phyloP scores from a whole-genome alignment of 2,113 vertebrate genomes.

The Meles meles region DNA sequence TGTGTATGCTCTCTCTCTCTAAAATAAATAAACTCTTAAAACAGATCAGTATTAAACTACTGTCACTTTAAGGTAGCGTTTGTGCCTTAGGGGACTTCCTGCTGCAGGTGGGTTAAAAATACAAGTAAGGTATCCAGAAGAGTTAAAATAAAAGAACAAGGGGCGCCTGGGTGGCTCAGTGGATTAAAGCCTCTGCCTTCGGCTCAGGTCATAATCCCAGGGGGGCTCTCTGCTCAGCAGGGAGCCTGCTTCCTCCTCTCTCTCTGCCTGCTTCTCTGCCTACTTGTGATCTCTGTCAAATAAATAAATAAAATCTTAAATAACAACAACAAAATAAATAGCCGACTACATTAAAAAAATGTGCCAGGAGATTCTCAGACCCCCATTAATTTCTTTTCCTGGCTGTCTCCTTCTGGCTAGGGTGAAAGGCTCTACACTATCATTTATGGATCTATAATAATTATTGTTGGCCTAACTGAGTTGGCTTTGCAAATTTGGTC shows the following conservation, averaged over 20 bases:
- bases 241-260: too few relatives aligned
- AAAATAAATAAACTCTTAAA: not conserved
- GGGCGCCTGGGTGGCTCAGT: too few relatives aligned
- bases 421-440: not conserved
- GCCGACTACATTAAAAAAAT: constrained; percentile 2
- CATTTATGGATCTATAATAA: not conserved
- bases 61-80: not conserved
- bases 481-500: not conserved
- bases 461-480: not conserved
- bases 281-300: too few relatives aligned
- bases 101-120: not conserved
- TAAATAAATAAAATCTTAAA: too few relatives aligned
- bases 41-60: not conserved
- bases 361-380: not conserved
- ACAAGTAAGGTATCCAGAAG: not conserved
- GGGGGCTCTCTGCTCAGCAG: too few relatives aligned
- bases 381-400: not conserved
- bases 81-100: not conserved
- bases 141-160: not conserved
- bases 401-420: not conserved
- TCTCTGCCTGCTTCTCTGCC: too few relatives aligned
- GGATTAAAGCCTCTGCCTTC: too few relatives aligned
- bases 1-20: too few relatives aligned
- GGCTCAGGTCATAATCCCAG: too few relatives aligned
- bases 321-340: not conserved